Evolutionary conservation across 2,797 vertebrate genomes (phyloP).

Genomic region (Acanthornis magna): DNA sequence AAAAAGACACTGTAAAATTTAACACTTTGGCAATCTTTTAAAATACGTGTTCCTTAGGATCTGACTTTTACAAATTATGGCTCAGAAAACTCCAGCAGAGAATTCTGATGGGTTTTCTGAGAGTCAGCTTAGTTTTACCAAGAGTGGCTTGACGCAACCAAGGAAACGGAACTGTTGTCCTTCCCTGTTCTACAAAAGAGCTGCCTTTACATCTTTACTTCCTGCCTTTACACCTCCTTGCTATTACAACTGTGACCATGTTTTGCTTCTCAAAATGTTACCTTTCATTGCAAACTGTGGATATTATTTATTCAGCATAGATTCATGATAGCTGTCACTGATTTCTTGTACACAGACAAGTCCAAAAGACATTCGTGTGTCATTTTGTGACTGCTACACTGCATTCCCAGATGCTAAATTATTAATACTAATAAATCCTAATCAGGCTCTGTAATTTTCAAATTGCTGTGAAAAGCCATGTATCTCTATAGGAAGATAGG

Average conservation of each 20-base stretch:
- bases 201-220: not conserved
- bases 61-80: not conserved
- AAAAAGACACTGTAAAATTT: not conserved
- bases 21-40: not conserved
- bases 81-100: not conserved
- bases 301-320: not conserved
- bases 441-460: not conserved
- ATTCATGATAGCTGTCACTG: not conserved
- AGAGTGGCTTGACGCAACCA: not conserved
- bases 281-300: not conserved
- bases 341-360: not conserved
- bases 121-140: not conserved
- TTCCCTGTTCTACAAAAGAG: not conserved
- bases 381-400: not conserved
- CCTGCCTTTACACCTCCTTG: not conserved
- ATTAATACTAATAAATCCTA: not conserved
- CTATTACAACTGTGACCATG: not conserved
- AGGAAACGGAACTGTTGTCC: not conserved
- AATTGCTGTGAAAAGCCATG: not conserved
- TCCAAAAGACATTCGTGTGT: accelerated
- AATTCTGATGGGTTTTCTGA: not conserved
- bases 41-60: not conserved
- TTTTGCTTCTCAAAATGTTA: not conserved
- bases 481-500: not conserved
- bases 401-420: not conserved